These are phyloP conservation scores for Dipus sagitta DNA, from an alignment of 2,797 vertebrate species.

Conservation along the genomic window DNA sequence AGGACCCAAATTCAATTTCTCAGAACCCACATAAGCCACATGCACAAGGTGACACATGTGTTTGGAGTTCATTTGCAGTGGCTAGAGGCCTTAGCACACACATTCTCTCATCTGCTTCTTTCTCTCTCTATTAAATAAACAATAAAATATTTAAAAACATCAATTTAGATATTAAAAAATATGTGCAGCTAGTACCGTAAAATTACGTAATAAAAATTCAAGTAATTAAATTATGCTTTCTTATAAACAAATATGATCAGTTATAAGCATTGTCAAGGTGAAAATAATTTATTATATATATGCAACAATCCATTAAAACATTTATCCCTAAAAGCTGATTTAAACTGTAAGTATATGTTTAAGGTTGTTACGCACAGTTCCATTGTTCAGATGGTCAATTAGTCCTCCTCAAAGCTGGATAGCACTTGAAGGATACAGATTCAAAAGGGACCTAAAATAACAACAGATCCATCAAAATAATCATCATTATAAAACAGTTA, in stretches of 20 bases:
- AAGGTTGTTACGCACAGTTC: conserved; percentile 88
- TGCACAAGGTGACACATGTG: too few relatives aligned
- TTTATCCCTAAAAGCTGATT: conserved; percentile 44
- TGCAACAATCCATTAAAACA: conserved; percentile 76
- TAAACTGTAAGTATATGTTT: conserved; percentile 80
- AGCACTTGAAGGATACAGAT: conserved; percentile 84
- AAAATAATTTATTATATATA: conserved; percentile 88
- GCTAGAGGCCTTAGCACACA: too few relatives aligned
- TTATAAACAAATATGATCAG: conserved; percentile 37
- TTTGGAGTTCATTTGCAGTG: too few relatives aligned
- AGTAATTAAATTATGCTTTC: not conserved
- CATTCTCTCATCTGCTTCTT: too few relatives aligned
- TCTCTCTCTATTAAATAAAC: too few relatives aligned
- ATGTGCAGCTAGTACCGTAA: conserved; percentile 42
- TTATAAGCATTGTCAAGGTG: conserved; percentile 65
- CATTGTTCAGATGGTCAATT: conserved; percentile 79
- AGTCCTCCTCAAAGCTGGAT: conserved; percentile 82
- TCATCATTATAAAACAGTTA: conserved; percentile 52
- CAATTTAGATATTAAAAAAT: conserved; percentile 11
- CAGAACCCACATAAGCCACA: too few relatives aligned
- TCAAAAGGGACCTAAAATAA: conserved; percentile 89
- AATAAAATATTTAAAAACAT: too few relatives aligned
- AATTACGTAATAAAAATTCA: conserved; percentile 17
- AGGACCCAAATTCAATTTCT: too few relatives aligned
- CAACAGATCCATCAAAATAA: conserved; percentile 86